phyloP scores from a whole-genome alignment of 2,797 vertebrate species.

The Acrossocheilus wenchowensis region DNA sequence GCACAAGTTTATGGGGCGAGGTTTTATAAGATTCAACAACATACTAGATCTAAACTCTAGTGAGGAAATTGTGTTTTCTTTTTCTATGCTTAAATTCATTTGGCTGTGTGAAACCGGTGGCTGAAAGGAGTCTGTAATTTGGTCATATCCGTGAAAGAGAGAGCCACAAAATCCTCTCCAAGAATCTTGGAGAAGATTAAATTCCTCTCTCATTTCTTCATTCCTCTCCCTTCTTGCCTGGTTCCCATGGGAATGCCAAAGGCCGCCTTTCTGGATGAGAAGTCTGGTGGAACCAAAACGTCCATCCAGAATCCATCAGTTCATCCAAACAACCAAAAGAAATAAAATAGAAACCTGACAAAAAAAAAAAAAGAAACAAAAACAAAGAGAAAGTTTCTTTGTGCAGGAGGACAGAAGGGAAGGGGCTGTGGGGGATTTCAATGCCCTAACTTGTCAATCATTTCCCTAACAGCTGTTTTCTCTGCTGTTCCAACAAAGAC shows the following conservation, averaged over 20 bases:
- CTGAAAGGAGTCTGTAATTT: constrained; percentile 33
- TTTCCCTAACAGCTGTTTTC: constrained; percentile 81
- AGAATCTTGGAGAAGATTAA: constrained; percentile 15
- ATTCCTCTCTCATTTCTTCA: constrained; percentile 6
- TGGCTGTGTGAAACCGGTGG: neutral
- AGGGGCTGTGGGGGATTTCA: neutral
- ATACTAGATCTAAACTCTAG: neutral
- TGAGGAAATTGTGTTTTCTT: neutral
- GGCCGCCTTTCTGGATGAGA: neutral
- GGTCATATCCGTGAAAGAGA: constrained; percentile 22
- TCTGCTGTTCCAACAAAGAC: constrained; percentile 87
- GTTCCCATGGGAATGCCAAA: constrained; percentile 37
- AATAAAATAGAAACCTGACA: neutral
- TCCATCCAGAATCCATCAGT: constrained; percentile 10
- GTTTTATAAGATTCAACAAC: neutral
- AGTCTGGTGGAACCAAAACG: constrained; percentile 2
- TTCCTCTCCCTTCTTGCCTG: neutral
- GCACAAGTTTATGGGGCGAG: neutral
- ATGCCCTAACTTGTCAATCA: constrained; percentile 67
- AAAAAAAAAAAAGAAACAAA: neutral
- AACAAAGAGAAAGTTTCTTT: neutral
- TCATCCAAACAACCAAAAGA: constrained; percentile 10
- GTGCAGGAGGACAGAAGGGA: neutral
- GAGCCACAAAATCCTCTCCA: constrained; percentile 28
- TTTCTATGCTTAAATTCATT: constrained; percentile 35